These are phyloP conservation scores for Lucilia cuprina DNA, from an alignment of 1,140 invertebrate genomes.

Conservation along the genomic window DNA sequence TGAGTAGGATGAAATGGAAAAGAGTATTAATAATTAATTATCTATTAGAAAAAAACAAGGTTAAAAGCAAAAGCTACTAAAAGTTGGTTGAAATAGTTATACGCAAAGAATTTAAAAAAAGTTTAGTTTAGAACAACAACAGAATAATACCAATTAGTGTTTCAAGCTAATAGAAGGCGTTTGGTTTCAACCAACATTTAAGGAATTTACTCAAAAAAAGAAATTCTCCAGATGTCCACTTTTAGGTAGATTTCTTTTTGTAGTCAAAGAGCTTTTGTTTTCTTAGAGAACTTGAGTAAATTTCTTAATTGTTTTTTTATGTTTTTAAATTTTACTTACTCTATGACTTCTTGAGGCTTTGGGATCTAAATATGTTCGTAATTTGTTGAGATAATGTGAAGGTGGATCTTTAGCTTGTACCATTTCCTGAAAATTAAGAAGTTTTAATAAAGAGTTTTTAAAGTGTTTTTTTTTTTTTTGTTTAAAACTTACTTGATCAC, in stretches of 20 bases:
- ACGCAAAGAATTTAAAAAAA: background rate
- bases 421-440: constrained; percentile 77
- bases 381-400: constrained; percentile 90
- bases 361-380: constrained; percentile 93
- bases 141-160: background rate
- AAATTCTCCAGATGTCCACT: background rate
- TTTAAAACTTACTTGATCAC: constrained; percentile 85
- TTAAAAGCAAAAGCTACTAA: constrained; percentile 10
- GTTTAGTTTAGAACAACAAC: background rate
- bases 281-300: background rate
- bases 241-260: background rate
- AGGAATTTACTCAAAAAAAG: background rate
- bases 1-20: constrained; percentile 33
- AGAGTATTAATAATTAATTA: constrained; percentile 28
- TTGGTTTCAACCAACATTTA: constrained; percentile 38
- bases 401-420: constrained; percentile 97
- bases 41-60: background rate
- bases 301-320: background rate
- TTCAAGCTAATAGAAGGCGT: background rate
- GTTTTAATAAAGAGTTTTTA: background rate
- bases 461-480: background rate
- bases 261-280: background rate
- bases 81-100: background rate
- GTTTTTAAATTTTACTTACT: constrained; percentile 68
- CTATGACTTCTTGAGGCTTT: constrained; percentile 92